A percentile compares a stretch with the other conserved stretches of the same genome.
Evolutionary conservation across 2,888 invertebrate species (phyloP).

Genomic region (Toxonevra muliebris): DNA sequence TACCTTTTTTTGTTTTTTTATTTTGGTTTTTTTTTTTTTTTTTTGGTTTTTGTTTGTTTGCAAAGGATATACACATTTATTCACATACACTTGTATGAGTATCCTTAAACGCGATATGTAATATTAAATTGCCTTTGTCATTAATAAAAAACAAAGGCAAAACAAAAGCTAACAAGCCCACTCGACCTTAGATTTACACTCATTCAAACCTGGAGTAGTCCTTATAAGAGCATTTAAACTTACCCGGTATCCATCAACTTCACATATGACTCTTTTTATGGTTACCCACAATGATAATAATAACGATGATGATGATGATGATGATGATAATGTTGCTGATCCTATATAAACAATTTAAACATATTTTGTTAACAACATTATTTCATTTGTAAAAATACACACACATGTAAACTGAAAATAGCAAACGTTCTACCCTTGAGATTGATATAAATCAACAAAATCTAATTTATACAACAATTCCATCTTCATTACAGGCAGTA

Average conservation of each 20-base stretch:
- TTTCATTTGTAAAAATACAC: conserved; percentile 34
- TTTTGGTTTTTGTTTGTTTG: not conserved
- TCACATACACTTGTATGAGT: not conserved
- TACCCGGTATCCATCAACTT: too few relatives aligned
- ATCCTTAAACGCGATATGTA: conserved; percentile 6
- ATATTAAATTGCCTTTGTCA: too few relatives aligned
- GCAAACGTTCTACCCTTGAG: too few relatives aligned
- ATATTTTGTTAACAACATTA: conserved; percentile 34
- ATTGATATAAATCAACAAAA: too few relatives aligned
- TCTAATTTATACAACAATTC: too few relatives aligned
- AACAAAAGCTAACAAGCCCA: too few relatives aligned
- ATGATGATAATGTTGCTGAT: conserved; percentile 31
- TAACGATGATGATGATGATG: not conserved
- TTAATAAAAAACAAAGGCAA: too few relatives aligned
- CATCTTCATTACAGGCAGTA: too few relatives aligned
- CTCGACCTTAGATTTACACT: not conserved
- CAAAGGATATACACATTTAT: not conserved
- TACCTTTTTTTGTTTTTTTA: not conserved
- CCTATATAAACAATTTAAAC: conserved; percentile 36
- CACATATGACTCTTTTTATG: too few relatives aligned
- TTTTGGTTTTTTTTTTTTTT: not conserved
- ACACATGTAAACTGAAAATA: not conserved
- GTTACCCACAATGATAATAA: not conserved
- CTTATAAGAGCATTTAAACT: too few relatives aligned
- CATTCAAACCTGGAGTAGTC: not conserved